These are phyloP conservation scores for Bembecia ichneumoniformis DNA, from an alignment of 2,888 invertebrate species.

Conservation along the genomic window DNA sequence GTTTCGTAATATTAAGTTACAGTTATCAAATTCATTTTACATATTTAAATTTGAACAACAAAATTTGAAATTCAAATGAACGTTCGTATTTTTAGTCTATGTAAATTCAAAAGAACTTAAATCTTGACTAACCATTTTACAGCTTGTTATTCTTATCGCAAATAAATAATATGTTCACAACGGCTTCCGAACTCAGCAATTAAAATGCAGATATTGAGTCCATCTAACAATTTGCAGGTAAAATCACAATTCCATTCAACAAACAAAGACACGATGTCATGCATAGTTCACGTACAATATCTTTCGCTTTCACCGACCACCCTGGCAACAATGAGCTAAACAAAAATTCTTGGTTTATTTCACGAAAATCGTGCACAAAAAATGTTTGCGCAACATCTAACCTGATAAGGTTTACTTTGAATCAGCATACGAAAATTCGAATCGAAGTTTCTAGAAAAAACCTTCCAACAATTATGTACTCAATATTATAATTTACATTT, in stretches of 20 bases:
- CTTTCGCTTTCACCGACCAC: constrained; percentile 60
- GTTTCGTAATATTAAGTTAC: too few relatives aligned
- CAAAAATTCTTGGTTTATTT: constrained; percentile 34
- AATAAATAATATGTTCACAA: constrained; percentile 9
- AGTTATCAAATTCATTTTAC: too few relatives aligned
- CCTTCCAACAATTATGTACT: too few relatives aligned
- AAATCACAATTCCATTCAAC: not conserved
- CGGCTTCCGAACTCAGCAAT: not conserved
- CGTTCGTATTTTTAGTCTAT: too few relatives aligned
- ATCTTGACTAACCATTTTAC: too few relatives aligned
- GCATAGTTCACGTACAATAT: constrained; percentile 11
- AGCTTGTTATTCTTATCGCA: not conserved
- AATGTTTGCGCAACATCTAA: constrained; percentile 50
- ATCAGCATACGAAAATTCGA: too few relatives aligned
- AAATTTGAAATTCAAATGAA: too few relatives aligned
- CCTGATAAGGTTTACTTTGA: too few relatives aligned
- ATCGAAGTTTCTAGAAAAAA: too few relatives aligned
- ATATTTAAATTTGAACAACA: too few relatives aligned
- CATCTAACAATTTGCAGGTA: not conserved
- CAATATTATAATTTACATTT: too few relatives aligned
- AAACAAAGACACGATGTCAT: not conserved
- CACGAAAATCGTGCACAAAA: constrained; percentile 55
- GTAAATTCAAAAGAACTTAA: too few relatives aligned
- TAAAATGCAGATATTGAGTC: not conserved
- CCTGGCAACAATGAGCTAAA: constrained; percentile 36